Evolutionary conservation across 2,888 invertebrate species (phyloP).

Genomic region (Pristionchus entomophagus): DNA sequence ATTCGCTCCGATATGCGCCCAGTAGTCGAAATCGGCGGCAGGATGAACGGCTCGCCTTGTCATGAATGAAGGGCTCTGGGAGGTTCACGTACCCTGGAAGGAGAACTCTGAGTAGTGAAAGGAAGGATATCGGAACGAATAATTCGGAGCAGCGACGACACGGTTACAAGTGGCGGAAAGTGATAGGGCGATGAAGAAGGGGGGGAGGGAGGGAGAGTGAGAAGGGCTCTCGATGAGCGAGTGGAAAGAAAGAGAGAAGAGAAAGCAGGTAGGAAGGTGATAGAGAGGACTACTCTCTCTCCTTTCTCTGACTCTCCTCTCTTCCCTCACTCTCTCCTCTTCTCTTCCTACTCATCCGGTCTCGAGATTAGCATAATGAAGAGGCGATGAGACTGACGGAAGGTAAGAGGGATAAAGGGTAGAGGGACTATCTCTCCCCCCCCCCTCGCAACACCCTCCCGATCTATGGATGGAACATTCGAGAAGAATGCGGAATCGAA

Average conservation of each 20-base stretch:
- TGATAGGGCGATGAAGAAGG: slow-evolving; percentile 15
- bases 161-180: slow-evolving; percentile 11
- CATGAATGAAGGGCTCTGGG: background rate
- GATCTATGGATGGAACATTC: background rate
- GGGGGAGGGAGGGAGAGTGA: slow-evolving; percentile 34
- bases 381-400: background rate
- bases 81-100: slow-evolving; percentile 13
- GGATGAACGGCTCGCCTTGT: background rate
- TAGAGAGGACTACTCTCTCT: slow-evolving; percentile 13
- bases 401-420: background rate
- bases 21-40: slow-evolving; percentile 12
- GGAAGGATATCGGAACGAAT: background rate
- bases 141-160: slow-evolving; percentile 14
- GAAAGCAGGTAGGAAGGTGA: slow-evolving; percentile 35
- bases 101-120: background rate
- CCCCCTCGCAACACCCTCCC: background rate
- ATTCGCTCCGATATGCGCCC: slow-evolving; percentile 23
- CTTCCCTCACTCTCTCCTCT: background rate
- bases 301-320: background rate
- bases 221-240: slow-evolving; percentile 47
- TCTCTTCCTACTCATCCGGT: background rate
- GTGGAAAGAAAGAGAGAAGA: slow-evolving; percentile 20
- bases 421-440: background rate
- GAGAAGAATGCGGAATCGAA: background rate
- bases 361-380: slow-evolving; percentile 41